Conservation (phyloP, 2,797 vertebrate genomes). For the Emydoidea blandingii region DNA sequence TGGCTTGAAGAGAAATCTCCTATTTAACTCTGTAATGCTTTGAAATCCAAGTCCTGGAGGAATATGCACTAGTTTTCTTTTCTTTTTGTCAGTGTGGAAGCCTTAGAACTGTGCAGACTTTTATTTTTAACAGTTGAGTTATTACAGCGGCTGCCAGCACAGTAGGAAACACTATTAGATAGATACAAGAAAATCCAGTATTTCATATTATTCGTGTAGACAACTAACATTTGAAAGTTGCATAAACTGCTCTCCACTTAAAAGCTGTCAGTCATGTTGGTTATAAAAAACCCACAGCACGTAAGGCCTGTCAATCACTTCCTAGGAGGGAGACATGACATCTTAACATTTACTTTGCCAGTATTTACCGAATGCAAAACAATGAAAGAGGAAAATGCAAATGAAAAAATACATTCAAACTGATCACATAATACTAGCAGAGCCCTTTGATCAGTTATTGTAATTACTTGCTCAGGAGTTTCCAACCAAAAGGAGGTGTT, state of each 20-base stretch:
- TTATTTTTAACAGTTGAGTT: conserved; percentile 16
- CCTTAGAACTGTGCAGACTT: conserved; percentile 24
- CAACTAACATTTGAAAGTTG: conserved; percentile 69
- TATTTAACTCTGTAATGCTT: conserved; percentile 21
- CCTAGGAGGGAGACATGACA: conserved; percentile 68
- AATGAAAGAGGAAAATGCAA: conserved; percentile 65
- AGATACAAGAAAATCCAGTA: conserved; percentile 69
- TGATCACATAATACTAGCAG: conserved; percentile 22
- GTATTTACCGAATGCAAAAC: conserved; percentile 67
- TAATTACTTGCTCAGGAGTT: conserved; percentile 58
- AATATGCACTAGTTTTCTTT: conserved; percentile 33
- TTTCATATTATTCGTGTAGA: conserved; percentile 61
- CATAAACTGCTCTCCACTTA: conserved; percentile 64
- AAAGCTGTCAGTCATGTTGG: conserved; percentile 76
- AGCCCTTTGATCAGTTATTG: conserved; percentile 51
- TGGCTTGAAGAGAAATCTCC: neutral
- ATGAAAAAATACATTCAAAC: conserved; percentile 58
- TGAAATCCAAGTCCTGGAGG: conserved; percentile 45
- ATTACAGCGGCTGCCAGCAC: conserved; percentile 38
- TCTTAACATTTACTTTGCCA: conserved; percentile 75
- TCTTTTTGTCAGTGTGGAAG: conserved; percentile 50
- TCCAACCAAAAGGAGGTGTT: conserved; percentile 24
- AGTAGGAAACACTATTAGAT: conserved; percentile 72
- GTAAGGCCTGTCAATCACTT: conserved; percentile 79
- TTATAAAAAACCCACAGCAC: conserved; percentile 76